phyloP scores from a whole-genome alignment of 2,797 vertebrate genomes.

The Pelochelys cantorii region DNA sequence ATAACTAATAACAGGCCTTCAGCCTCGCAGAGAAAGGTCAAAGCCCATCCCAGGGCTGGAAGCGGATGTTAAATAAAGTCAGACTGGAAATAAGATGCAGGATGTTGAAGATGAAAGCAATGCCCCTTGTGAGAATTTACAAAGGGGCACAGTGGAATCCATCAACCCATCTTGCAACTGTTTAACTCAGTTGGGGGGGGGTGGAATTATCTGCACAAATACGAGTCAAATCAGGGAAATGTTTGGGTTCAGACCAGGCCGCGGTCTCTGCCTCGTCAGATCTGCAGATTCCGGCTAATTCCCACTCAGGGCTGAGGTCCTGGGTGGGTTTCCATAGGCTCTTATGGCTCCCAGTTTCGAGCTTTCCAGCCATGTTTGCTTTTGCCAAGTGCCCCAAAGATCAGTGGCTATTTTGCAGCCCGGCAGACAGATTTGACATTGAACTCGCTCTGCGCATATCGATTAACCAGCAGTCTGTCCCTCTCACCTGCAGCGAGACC shows the following conservation, averaged over 20 bases:
- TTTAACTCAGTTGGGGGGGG: too few relatives aligned
- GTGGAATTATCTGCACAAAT: too few relatives aligned
- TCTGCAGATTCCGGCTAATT: background rate
- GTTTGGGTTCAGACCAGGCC: background rate
- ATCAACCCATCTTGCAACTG: background rate
- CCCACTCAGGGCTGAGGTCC: background rate
- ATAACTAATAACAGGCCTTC: background rate
- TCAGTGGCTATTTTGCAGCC: background rate
- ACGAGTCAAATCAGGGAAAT: background rate
- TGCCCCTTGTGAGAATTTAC: background rate
- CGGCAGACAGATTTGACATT: background rate
- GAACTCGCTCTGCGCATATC: background rate
- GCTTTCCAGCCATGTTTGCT: background rate
- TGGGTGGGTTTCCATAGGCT: background rate
- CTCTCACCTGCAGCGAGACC: background rate
- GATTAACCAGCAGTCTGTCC: background rate
- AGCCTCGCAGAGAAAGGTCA: background rate
- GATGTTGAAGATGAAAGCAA: background rate
- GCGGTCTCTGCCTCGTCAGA: background rate
- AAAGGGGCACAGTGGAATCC: background rate
- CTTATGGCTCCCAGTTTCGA: background rate
- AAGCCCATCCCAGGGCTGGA: background rate
- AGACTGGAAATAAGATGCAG: background rate
- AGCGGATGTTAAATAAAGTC: background rate
- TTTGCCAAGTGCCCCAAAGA: background rate